Evolutionary conservation across 2,888 invertebrate genomes (phyloP), one percentile per base, ranked within the genome.

Genomic region (Temnothorax unifasciatus): DNA sequence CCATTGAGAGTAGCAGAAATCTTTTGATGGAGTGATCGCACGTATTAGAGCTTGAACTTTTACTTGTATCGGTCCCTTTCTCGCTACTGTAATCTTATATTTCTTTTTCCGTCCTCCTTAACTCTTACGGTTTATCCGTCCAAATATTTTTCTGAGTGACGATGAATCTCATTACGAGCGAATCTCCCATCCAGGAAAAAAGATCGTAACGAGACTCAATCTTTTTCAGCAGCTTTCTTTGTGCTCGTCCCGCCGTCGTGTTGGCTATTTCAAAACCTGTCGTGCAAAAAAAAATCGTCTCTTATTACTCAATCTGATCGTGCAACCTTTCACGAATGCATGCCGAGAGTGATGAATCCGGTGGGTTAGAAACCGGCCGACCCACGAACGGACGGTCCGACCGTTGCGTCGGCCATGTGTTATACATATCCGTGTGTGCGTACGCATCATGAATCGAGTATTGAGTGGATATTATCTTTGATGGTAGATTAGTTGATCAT

Each of bases 311-410:
- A 89, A 89, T 84, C 83, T 69, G 85, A 86, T 83, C 83, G 63
- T 81, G 68, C 87, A 87, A 86, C 90, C 90, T 89, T 90, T 90
- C 90, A 88, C 90, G 84, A 88, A 82, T 77, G 75, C 75, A 61
- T 61, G 79, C 66, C 83, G 81, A 21, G 81, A 82, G 77, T 82
- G 84, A 89, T 89, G 86, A 89, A 85, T 86, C 89, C 50, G 21
- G 50, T 75, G 18, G 44, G 54, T 74, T 79, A 74, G 87, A 88
- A 86, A 87, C 85, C 84, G 75, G 34, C 59, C 63, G 76, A 59
- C n/a, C 69, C 75, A 66, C 68, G 64, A 79, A 76, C 82, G 76
- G 34, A 79, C 87, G 68, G 25, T 66, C 61, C 52, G 57, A 66
- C 15, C 15, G 29, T 29, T 3, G 29, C 63, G 15, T 29, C 61